Percentiles rank a stretch among this genome's conserved stretches.
Conservation (phyloP, 2,888 invertebrate species). For the Ormyrus pomaceus region DNA sequence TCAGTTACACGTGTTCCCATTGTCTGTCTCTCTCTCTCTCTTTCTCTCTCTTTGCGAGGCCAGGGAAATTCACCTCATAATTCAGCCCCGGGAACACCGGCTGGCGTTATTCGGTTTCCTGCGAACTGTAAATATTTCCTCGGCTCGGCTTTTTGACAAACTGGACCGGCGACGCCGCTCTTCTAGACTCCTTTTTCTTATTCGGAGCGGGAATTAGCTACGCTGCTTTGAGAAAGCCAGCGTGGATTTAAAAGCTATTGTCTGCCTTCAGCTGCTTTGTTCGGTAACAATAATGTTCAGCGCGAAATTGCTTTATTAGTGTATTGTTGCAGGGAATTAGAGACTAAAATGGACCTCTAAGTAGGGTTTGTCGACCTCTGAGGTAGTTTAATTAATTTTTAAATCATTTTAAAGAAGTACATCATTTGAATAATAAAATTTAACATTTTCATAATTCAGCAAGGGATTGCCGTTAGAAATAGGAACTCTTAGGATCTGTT, state of each 20-base stretch:
- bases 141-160: constrained; percentile 24
- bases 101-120: constrained; percentile 39
- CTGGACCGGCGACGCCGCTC: constrained; percentile 17
- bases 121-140: constrained; percentile 45
- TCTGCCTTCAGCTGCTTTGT: constrained; percentile 22
- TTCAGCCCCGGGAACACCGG: constrained; percentile 17
- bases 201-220: constrained; percentile 15
- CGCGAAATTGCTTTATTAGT: constrained; percentile 43
- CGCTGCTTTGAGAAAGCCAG: constrained; percentile 1
- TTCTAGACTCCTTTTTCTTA: not conserved
- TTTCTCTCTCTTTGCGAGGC: constrained; percentile 25
- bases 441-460: not conserved
- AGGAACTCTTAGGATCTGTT: too few species aligned
- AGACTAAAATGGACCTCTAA: constrained; percentile 6
- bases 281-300: not conserved
- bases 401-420: not conserved
- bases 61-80: constrained; percentile 49
- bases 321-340: constrained; percentile 32
- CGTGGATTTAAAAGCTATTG: constrained; percentile 43
- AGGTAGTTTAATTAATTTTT: not conserved
- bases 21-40: too few species aligned
- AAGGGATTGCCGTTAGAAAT: too few species aligned
- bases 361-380: constrained; percentile 1
- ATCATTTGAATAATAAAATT: not conserved
- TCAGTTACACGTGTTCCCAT: constrained; percentile 43